Percentiles rank a stretch among this genome's conserved stretches.
phyloP scores from a whole-genome alignment of 2,797 vertebrate species.

The Percopsis omiscomaycus region DNA sequence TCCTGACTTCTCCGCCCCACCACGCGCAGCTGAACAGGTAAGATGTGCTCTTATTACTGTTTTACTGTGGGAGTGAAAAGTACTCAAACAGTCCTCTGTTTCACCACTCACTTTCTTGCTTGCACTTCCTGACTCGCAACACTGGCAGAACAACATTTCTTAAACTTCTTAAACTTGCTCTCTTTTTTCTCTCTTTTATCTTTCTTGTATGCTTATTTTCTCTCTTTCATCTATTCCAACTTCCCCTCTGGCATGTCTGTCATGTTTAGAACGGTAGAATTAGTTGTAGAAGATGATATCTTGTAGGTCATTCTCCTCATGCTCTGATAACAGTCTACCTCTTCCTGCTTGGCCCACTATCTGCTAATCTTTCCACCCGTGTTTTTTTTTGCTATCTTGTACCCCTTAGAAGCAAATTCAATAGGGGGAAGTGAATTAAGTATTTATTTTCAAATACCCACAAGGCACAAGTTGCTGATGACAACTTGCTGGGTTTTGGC shows the following conservation, averaged over 20 bases:
- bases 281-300: slow-evolving; percentile 60
- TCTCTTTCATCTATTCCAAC: slow-evolving; percentile 65
- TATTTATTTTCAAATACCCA: slow-evolving; percentile 32
- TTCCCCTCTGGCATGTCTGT: slow-evolving; percentile 47
- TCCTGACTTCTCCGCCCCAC: slow-evolving; percentile 79
- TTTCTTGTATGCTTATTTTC: slow-evolving; percentile 17
- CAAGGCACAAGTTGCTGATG: slow-evolving; percentile 30
- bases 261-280: slow-evolving; percentile 34
- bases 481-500: slow-evolving; percentile 26
- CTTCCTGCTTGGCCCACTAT: slow-evolving; percentile 29
- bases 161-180: slow-evolving; percentile 20
- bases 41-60: slow-evolving; percentile 47
- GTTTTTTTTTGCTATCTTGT: slow-evolving; percentile 39
- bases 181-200: slow-evolving; percentile 18
- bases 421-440: slow-evolving; percentile 30
- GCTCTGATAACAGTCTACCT: slow-evolving; percentile 53
- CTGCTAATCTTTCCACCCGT: slow-evolving; percentile 41
- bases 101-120: background rate
- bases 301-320: slow-evolving; percentile 65
- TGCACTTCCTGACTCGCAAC: too few species aligned
- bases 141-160: too few species aligned
- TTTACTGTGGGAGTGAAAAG: slow-evolving; percentile 27
- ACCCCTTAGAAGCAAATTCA: slow-evolving; percentile 47
- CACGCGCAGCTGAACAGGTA: slow-evolving; percentile 71
- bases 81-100: slow-evolving; percentile 22